These are phyloP conservation scores for Scolanthus callimorphus DNA, from an alignment of 92 coral and sea anemone species.

Conservation along the genomic window DNA sequence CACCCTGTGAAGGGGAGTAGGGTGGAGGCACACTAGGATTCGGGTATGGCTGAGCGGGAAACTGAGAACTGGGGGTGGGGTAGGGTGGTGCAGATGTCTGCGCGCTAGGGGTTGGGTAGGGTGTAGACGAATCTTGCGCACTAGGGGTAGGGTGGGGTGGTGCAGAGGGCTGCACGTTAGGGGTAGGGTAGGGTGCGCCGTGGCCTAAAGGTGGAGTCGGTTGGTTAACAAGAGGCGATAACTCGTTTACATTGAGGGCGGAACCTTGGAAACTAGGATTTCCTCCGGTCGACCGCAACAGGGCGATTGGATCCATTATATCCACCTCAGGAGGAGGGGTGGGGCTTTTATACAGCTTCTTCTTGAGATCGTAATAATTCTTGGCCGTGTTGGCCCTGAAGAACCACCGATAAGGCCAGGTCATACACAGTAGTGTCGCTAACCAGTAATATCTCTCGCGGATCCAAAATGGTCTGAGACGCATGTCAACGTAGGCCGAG, in stretches of 20 bases:
- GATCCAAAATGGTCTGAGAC: conserved; percentile 58
- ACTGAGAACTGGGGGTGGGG: neutral
- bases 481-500: conserved; percentile 51
- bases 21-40: too few species aligned
- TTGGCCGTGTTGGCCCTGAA: conserved; percentile 74
- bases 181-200: conserved; percentile 1
- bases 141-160: neutral
- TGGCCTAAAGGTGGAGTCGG: too few species aligned
- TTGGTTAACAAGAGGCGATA: neutral
- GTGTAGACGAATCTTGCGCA: neutral
- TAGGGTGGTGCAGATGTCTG: too few species aligned
- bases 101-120: too few species aligned
- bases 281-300: neutral
- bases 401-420: conserved; percentile 83
- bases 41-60: too few species aligned
- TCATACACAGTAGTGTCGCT: conserved; percentile 48
- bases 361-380: conserved; percentile 42
- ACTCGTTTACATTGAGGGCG: neutral
- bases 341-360: conserved; percentile 50
- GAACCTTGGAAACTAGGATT: neutral
- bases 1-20: too few species aligned
- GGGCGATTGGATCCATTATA: conserved; percentile 52
- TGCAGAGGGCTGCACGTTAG: neutral
- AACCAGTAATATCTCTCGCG: conserved; percentile 49
- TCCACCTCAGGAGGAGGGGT: conserved; percentile 59